Evolutionary conservation across 2,888 invertebrate genomes (phyloP).

Genomic region (Cordilura impudica): DNA sequence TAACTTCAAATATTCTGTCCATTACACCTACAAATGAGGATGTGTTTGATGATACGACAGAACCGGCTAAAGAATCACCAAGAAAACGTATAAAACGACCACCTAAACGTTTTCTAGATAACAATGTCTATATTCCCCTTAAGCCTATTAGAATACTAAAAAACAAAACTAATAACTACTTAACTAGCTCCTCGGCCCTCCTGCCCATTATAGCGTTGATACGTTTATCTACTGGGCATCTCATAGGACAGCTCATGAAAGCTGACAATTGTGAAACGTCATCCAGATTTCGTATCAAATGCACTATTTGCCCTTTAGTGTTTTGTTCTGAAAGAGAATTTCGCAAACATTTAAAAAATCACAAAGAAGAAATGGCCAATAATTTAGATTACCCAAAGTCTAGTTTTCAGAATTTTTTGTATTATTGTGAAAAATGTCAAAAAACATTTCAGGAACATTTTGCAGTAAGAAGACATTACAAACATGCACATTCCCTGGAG

Average conservation of each 20-base stretch:
- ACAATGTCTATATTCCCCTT: not conserved
- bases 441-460: slow-evolving; percentile 87
- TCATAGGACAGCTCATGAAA: slow-evolving; percentile 23
- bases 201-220: slow-evolving; percentile 19
- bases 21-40: not conserved
- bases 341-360: slow-evolving; percentile 24
- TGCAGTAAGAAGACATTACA: slow-evolving; percentile 84
- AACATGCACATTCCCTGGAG: slow-evolving; percentile 86
- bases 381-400: not conserved
- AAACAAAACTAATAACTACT: not conserved
- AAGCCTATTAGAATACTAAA: not conserved
- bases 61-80: not conserved
- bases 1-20: not conserved
- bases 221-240: slow-evolving; percentile 1
- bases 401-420: not conserved
- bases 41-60: not conserved
- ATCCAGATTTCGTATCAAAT: slow-evolving; percentile 26
- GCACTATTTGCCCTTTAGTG: slow-evolving; percentile 8
- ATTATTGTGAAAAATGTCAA: slow-evolving; percentile 81
- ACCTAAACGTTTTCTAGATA: slow-evolving; percentile 79
- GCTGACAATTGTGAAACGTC: not conserved
- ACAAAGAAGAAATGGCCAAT: not conserved
- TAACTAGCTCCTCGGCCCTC: not conserved
- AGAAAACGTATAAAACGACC: slow-evolving; percentile 29
- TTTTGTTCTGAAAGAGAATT: slow-evolving; percentile 34